Percentiles rank a stretch among this genome's conserved stretches.
phyloP scores from a whole-genome alignment of 2,888 invertebrate species.

The Sylvicola cinctus region DNA sequence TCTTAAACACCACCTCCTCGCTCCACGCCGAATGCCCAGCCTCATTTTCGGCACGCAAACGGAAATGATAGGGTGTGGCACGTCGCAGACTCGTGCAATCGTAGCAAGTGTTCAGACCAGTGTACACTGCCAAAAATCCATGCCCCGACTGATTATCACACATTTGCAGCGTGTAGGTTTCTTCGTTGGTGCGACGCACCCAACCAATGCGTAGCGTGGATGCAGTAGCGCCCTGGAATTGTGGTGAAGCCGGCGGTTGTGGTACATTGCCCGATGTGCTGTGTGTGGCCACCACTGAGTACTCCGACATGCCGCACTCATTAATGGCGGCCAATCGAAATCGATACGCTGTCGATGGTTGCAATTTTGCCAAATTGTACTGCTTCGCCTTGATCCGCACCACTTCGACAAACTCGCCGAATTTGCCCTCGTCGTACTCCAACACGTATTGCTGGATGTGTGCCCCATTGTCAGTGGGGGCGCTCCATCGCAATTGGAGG shows the following conservation, averaged over 20 bases:
- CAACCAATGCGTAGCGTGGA: slow-evolving; percentile 48
- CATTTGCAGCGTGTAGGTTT: slow-evolving; percentile 68
- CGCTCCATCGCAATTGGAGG: slow-evolving; percentile 47
- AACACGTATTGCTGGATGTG: slow-evolving; percentile 54
- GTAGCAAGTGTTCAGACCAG: slow-evolving; percentile 50
- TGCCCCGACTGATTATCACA: slow-evolving; percentile 45
- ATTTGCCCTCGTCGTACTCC: slow-evolving; percentile 54
- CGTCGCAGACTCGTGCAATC: slow-evolving; percentile 45
- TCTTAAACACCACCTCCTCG: slow-evolving; percentile 53
- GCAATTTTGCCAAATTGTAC: slow-evolving; percentile 51
- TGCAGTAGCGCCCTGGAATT: slow-evolving; percentile 38
- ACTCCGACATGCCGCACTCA: slow-evolving; percentile 52
- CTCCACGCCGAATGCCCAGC: slow-evolving; percentile 73
- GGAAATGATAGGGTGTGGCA: slow-evolving; percentile 63
- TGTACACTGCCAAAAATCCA: slow-evolving; percentile 61
- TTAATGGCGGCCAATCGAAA: slow-evolving; percentile 72
- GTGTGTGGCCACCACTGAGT: slow-evolving; percentile 43
- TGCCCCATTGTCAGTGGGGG: slow-evolving; percentile 60
- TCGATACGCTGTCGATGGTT: slow-evolving; percentile 57
- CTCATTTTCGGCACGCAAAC: slow-evolving; percentile 60
- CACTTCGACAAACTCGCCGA: slow-evolving; percentile 46
- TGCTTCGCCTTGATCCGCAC: slow-evolving; percentile 54
- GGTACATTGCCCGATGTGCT: slow-evolving; percentile 68
- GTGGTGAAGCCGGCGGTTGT: slow-evolving; percentile 54
- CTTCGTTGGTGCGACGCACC: slow-evolving; percentile 53